A percentile compares a stretch with the other conserved stretches of the same genome.
Evolutionary conservation across 1,140 invertebrate genomes (phyloP).

Genomic region (Epicauta chinensis): DNA sequence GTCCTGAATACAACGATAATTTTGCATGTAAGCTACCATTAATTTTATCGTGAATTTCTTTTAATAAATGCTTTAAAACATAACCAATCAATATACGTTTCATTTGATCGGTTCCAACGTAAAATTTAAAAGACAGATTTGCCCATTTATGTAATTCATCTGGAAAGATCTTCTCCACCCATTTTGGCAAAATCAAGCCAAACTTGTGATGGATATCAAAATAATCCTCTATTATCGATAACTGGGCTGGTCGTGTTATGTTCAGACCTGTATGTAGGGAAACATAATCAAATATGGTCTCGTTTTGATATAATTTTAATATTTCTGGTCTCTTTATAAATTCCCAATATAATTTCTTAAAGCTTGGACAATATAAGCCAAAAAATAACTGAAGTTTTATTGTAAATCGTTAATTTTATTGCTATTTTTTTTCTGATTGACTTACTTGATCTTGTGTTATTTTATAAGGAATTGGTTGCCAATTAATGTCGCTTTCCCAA

Average conservation of each 20-base stretch:
- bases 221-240: slow-evolving; percentile 5
- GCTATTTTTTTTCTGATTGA: slow-evolving; percentile 2
- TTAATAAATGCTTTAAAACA: slow-evolving; percentile 55
- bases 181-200: slow-evolving; percentile 52
- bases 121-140: background rate
- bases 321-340: slow-evolving; percentile 10
- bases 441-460: slow-evolving; percentile 16
- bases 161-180: slow-evolving; percentile 55
- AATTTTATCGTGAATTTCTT: slow-evolving; percentile 49
- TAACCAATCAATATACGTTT: slow-evolving; percentile 30
- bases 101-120: background rate
- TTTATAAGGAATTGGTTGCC: slow-evolving; percentile 80
- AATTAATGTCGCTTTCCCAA: slow-evolving; percentile 64
- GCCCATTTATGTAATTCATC: slow-evolving; percentile 38
- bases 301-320: slow-evolving; percentile 3
- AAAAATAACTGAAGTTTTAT: slow-evolving; percentile 18
- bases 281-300: slow-evolving; percentile 23
- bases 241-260: slow-evolving; percentile 22
- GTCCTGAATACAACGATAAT: slow-evolving; percentile 61
- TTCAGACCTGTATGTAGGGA: slow-evolving; percentile 26
- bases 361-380: slow-evolving; percentile 20
- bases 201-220: slow-evolving; percentile 39
- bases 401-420: background rate
- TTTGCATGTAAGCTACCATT: slow-evolving; percentile 47
- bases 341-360: slow-evolving; percentile 11